Conservation (phyloP, 2,888 invertebrate species). For the Orchesella flavescens region DNA sequence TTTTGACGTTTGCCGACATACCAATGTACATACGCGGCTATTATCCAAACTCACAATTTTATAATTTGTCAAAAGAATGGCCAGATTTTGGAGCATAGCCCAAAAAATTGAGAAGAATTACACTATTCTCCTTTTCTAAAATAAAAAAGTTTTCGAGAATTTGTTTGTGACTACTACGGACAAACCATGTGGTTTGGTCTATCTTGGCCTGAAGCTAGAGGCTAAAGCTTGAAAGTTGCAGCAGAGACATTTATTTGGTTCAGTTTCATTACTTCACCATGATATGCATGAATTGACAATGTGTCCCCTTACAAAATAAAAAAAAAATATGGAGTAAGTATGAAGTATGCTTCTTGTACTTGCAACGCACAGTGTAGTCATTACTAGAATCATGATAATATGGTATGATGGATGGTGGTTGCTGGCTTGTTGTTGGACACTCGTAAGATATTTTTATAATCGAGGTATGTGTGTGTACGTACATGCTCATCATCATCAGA, state of each 20-base stretch:
- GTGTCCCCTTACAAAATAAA: background rate
- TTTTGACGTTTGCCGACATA: slow-evolving; percentile 25
- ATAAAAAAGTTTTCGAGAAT: background rate
- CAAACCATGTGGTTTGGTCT: background rate
- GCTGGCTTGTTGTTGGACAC: too few species aligned
- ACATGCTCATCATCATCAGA: too few species aligned
- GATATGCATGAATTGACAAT: slow-evolving; percentile 14
- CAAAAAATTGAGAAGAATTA: slow-evolving; percentile 5
- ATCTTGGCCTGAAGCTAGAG: background rate
- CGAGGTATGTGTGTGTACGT: too few species aligned
- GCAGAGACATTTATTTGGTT: background rate
- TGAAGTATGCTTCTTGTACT: background rate
- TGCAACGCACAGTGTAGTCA: background rate
- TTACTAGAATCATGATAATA: background rate
- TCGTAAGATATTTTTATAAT: too few species aligned
- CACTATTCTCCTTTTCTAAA: background rate
- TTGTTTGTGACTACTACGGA: background rate
- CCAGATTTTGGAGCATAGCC: slow-evolving; percentile 3
- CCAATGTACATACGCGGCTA: background rate
- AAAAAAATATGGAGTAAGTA: background rate
- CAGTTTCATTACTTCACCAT: background rate
- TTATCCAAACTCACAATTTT: background rate
- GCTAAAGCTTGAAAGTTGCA: background rate
- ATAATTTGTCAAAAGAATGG: slow-evolving; percentile 6
- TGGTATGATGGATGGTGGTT: background rate